Evolutionary conservation across 2,113 vertebrate species (phyloP).

Genomic region (Sinocyclocheilus anshuiensis): DNA sequence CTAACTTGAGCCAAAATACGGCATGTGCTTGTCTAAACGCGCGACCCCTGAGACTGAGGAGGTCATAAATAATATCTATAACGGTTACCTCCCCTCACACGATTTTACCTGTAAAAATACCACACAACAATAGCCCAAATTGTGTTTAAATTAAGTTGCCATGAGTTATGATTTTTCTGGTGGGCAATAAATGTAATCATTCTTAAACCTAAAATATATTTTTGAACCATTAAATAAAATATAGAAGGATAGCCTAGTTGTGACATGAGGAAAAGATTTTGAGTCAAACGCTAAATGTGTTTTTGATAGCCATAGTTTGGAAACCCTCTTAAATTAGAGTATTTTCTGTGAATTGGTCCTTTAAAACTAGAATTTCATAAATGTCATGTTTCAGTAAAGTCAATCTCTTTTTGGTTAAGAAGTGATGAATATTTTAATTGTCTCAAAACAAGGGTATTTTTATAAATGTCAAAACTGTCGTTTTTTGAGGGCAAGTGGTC

Average conservation of each 20-base stretch:
- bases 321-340: neutral
- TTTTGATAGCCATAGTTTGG: neutral
- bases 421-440: neutral
- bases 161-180: neutral
- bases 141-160: neutral
- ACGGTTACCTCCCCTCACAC: neutral
- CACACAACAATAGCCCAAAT: neutral
- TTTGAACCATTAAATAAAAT: neutral
- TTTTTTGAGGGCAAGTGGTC: neutral
- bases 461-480: neutral
- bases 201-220: neutral
- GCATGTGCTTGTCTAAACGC: neutral
- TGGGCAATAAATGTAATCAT: neutral
- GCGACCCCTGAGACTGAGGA: neutral
- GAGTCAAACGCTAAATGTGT: neutral
- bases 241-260: neutral
- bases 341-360: neutral
- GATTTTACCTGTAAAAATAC: neutral
- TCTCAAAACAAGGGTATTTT: neutral
- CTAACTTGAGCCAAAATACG: neutral
- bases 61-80: conserved; percentile 47
- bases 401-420: neutral
- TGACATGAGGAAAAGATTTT: neutral
- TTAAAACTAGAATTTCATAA: neutral
- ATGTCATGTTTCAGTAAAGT: neutral